These are phyloP conservation scores for Drosophila subobscura DNA, from an alignment of 1,140 invertebrate species.

Conservation along the genomic window DNA sequence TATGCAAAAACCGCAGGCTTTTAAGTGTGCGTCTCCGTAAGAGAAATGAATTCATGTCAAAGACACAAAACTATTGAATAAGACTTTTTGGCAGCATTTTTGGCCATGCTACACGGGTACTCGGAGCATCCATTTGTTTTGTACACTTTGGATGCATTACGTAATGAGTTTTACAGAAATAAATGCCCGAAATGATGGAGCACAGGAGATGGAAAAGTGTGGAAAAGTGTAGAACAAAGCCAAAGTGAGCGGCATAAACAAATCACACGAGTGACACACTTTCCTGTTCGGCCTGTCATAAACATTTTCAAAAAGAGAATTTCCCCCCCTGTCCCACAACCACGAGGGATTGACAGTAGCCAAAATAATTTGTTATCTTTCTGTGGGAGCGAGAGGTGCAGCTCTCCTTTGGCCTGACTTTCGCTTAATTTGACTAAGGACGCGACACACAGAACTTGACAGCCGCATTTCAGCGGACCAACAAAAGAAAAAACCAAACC, in stretches of 20 bases:
- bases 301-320: slow-evolving; percentile 62
- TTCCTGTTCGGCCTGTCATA: slow-evolving; percentile 74
- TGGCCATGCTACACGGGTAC: slow-evolving; percentile 41
- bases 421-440: slow-evolving; percentile 73
- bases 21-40: slow-evolving; percentile 63
- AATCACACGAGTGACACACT: slow-evolving; percentile 77
- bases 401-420: slow-evolving; percentile 28
- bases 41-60: slow-evolving; percentile 82
- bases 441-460: slow-evolving; percentile 66
- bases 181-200: slow-evolving; percentile 20
- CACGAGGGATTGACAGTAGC: slow-evolving; percentile 45
- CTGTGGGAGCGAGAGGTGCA: neutral
- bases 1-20: slow-evolving; percentile 59
- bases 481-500: slow-evolving; percentile 8
- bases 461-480: slow-evolving; percentile 52
- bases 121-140: slow-evolving; percentile 42
- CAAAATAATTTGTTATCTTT: slow-evolving; percentile 60
- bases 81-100: slow-evolving; percentile 73
- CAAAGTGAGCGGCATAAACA: slow-evolving; percentile 74
- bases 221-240: slow-evolving; percentile 27
- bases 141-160: slow-evolving; percentile 54
- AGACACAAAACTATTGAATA: slow-evolving; percentile 80
- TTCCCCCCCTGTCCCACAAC: slow-evolving; percentile 3
- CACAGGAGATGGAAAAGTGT: slow-evolving; percentile 1
- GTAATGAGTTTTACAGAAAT: slow-evolving; percentile 64